These are phyloP conservation scores for Itoplectis maculator DNA, from an alignment of 2,888 invertebrate species.

Conservation along the genomic window DNA sequence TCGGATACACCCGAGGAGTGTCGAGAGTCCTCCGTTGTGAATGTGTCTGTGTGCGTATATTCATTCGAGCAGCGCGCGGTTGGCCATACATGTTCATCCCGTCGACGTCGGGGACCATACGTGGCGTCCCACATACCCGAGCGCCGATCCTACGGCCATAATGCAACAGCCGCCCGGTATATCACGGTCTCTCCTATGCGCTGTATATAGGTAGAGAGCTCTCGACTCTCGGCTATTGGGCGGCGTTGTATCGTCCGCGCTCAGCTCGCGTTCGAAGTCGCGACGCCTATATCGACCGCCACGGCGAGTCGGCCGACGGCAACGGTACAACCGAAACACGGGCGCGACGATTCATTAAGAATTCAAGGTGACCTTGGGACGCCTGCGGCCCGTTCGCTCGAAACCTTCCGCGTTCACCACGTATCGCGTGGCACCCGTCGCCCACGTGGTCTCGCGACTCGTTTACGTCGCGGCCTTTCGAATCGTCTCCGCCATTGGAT, in stretches of 20 bases:
- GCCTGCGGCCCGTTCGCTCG: constrained; percentile 65
- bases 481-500: too few species aligned
- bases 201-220: too few species aligned
- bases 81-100: constrained; percentile 79
- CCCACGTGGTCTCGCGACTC: constrained; percentile 49
- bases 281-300: too few species aligned
- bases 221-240: too few species aligned
- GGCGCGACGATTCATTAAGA: constrained; percentile 75
- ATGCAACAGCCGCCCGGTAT: constrained; percentile 33
- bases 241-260: too few species aligned
- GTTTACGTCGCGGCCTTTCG: constrained; percentile 10
- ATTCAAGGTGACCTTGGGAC: constrained; percentile 77
- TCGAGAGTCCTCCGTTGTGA: constrained; percentile 1
- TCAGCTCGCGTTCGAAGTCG: too few species aligned
- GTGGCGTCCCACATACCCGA: constrained; percentile 78
- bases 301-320: constrained; percentile 60
- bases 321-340: constrained; percentile 76
- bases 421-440: constrained; percentile 35
- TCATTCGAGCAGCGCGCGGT: constrained; percentile 62
- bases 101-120: constrained; percentile 75
- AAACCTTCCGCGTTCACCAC: constrained; percentile 42
- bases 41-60: too few species aligned
- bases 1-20: constrained; percentile 30
- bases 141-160: constrained; percentile 67
- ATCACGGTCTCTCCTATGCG: neutral